Base-by-base conservation (phyloP, 2,888 invertebrate species). In the Orthosia incerta region DNA sequence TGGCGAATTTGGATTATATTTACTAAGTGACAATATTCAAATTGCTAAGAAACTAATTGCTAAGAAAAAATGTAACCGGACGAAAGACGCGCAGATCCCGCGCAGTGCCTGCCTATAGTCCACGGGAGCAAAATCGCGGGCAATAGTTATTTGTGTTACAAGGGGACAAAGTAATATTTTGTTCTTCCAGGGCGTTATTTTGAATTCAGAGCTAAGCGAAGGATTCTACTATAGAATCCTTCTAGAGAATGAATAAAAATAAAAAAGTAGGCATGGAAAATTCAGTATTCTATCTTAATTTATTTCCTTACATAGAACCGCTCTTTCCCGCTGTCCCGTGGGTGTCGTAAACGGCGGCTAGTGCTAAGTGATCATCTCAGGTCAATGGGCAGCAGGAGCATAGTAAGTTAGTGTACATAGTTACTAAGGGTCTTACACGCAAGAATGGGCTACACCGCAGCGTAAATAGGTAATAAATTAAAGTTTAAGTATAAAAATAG, bases 291-390 rank as follows among this genome's bases (percentile, higher is more conserved):
- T 59, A 23, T 23, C 0, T 31, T 7, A 7, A 31, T 31, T 31
- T 39, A 39, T 65, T 65, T 64, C 50, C 45, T 50, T 55, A 80
- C 23, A 50, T 56, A 23, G 31, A n/a, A 55, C n/a, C 15, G 45
- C 45, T 74, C n/a, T 60, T 80, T 23, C 3, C 59, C 46, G 9
- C 23, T 26, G 15, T 80, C 81, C 51, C 76, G 7, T 11, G 60
- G 46, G 79, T 23, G 64, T 23, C 56, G 48, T 77, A 77, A 76
- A 82, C 31, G 45, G 48, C 39, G 26, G 64, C 56, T 76, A 65
- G 68, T 64, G 64, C 64, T 79, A 82, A 82, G 82, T 79, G 79
- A 82, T 86, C 78, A 76, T 82, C n/a, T 61, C 60, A 51, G 82
- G 82, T 76, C 78, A 82, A 57, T 76, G 77, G 64, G 64, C n/a